Conservation (phyloP, 2,113 vertebrate species). For the Propithecus coquereli region DNA sequence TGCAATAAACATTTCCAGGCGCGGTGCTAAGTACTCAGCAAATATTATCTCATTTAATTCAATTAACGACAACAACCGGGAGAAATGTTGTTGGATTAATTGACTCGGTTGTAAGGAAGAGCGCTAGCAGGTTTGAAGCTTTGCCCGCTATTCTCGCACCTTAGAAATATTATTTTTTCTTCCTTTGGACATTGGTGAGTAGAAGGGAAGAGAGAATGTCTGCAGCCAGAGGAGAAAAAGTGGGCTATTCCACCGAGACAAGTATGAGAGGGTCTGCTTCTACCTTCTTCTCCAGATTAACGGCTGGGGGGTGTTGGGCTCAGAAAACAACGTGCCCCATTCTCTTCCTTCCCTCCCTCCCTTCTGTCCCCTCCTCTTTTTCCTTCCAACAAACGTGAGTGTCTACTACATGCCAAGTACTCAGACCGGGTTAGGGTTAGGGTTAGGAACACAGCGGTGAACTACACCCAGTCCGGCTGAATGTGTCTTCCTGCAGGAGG, state of each 20-base stretch:
- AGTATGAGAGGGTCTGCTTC: fast-evolving
- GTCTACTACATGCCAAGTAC: neutral
- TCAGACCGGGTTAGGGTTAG: neutral
- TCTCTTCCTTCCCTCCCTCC: neutral
- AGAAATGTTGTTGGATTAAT: neutral
- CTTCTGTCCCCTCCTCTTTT: neutral
- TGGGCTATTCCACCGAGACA: neutral
- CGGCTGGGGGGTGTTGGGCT: neutral
- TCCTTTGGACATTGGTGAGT: neutral
- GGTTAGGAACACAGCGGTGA: neutral
- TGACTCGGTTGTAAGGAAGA: neutral
- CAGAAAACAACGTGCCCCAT: fast-evolving
- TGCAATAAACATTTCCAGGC: neutral
- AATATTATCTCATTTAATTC: constrained; percentile 62
- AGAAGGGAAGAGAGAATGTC: neutral
- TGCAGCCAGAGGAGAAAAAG: neutral
- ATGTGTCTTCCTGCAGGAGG: neutral
- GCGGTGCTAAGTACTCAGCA: neutral
- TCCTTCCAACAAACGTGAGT: neutral
- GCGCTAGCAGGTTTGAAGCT: neutral
- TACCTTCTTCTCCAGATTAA: neutral
- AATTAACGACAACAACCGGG: neutral
- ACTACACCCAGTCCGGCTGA: no score
- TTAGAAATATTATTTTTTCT: neutral
- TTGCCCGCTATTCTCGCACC: neutral